Evolutionary conservation across 2,113 vertebrate species (phyloP).

Genomic region (Larimichthys polyactis): DNA sequence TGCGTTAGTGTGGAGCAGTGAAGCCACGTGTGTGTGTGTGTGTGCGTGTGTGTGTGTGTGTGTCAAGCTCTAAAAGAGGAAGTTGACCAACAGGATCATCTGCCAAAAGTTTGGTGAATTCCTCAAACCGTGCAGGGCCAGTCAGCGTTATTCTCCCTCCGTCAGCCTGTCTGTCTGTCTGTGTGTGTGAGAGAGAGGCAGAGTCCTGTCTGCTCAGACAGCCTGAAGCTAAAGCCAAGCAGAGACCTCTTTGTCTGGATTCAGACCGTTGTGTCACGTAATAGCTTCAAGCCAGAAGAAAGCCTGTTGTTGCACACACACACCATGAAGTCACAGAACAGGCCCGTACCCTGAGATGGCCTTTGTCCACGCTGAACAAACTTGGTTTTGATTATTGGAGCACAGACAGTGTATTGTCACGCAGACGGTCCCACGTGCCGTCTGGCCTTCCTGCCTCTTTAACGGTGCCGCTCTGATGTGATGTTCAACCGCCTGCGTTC

Average conservation of each 20-base stretch:
- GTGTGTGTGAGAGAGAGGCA: constrained; percentile 1
- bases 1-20: constrained; percentile 5
- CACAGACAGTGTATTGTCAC: not conserved
- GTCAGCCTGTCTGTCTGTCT: not conserved
- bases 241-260: constrained; percentile 19
- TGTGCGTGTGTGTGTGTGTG: not conserved
- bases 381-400: not conserved
- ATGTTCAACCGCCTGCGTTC: not conserved
- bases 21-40: not conserved
- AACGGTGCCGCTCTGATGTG: not conserved
- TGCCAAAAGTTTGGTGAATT: not conserved
- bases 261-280: not conserved
- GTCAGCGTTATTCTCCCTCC: not conserved
- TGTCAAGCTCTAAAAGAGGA: constrained; percentile 6
- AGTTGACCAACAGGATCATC: not conserved
- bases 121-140: not conserved
- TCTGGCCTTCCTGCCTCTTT: not conserved
- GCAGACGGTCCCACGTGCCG: not conserved
- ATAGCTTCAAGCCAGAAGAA: not conserved
- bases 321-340: constrained; percentile 2
- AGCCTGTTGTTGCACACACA: not conserved
- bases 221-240: not conserved
- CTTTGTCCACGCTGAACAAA: not conserved
- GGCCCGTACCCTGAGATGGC: not conserved
- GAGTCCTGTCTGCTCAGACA: constrained; percentile 6